phyloP scores from a whole-genome alignment of 2,888 invertebrate genomes.

The Xestia ashworthii region DNA sequence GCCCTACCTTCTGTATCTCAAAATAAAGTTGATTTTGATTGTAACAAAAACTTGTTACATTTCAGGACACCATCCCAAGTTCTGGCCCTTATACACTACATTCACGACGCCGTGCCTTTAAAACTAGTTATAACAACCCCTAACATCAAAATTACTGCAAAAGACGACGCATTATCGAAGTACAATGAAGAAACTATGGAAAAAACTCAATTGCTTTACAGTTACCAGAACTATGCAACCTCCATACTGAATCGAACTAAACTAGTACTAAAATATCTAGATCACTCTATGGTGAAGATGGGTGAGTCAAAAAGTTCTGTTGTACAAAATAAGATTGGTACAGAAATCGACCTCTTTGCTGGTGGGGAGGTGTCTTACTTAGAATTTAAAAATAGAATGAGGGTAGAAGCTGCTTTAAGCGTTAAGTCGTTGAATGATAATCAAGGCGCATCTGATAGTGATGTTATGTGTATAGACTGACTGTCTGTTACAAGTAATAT shows the following conservation, averaged over 20 bases:
- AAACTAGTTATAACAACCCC: conserved; percentile 77
- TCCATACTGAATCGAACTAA: conserved; percentile 76
- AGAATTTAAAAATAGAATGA: conserved; percentile 75
- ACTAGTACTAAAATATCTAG: conserved; percentile 77
- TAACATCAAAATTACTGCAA: conserved; percentile 72
- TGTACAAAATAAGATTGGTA: conserved; percentile 74
- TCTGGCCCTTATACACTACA: conserved; percentile 81
- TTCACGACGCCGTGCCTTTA: conserved; percentile 81
- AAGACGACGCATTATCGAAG: conserved; percentile 62
- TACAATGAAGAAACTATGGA: conserved; percentile 69
- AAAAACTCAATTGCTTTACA: conserved; percentile 35
- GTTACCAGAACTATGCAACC: conserved; percentile 70
- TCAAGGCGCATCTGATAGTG: conserved; percentile 35
- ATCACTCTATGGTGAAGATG: conserved; percentile 81
- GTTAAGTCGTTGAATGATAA: conserved; percentile 58
- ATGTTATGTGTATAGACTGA: conserved; percentile 69
- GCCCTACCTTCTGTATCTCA: not conserved
- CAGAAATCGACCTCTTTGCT: conserved; percentile 80
- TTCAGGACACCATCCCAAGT: conserved; percentile 82
- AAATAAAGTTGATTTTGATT: not conserved
- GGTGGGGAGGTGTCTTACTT: conserved; percentile 70
- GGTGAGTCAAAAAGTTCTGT: conserved; percentile 73
- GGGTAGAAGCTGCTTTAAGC: conserved; percentile 71
- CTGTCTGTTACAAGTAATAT: not conserved
- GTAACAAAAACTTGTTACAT: conserved; percentile 40